Percentiles rank a stretch among this genome's conserved stretches.
These are phyloP conservation scores for Herminia tarsipennalis DNA, from an alignment of 2,888 invertebrate genomes.

Conservation along the genomic window DNA sequence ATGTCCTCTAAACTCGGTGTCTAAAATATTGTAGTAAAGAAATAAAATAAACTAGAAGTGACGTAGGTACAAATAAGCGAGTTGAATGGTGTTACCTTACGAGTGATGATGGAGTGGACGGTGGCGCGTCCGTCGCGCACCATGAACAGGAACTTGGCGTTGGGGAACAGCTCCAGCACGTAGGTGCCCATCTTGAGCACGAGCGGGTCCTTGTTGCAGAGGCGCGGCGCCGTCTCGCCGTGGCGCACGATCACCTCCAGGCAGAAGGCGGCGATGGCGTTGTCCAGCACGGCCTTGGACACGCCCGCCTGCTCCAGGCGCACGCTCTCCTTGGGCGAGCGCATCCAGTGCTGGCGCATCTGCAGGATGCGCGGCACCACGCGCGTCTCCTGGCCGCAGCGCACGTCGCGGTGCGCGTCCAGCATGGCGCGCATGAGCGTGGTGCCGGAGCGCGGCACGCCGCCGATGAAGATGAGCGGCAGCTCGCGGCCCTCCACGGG, in stretches of 20 bases:
- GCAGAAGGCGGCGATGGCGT: slow-evolving; percentile 98
- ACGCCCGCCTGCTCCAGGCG: slow-evolving; percentile 97
- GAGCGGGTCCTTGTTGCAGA: slow-evolving; percentile 99
- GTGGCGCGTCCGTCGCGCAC: slow-evolving; percentile 99
- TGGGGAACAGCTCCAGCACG: slow-evolving; percentile 97
- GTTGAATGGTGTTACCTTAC: slow-evolving; percentile 95
- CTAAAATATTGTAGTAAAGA: too few species aligned
- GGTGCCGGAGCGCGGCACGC: slow-evolving; percentile 98
- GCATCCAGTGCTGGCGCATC: slow-evolving; percentile 97
- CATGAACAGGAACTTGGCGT: slow-evolving; percentile 99
- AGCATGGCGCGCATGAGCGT: slow-evolving; percentile 99
- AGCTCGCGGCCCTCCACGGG: slow-evolving; percentile 91
- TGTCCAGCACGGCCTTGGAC: slow-evolving; percentile 95
- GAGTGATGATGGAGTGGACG: slow-evolving; percentile 98
- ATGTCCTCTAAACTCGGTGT: too few species aligned
- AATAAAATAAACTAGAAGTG: not conserved
- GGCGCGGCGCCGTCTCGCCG: slow-evolving; percentile 96
- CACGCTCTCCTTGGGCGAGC: slow-evolving; percentile 96
- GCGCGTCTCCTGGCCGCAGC: slow-evolving; percentile 98
- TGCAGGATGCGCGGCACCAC: slow-evolving; percentile 98
- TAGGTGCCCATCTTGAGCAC: slow-evolving; percentile 98
- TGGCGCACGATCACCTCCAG: slow-evolving; percentile 98
- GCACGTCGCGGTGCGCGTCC: slow-evolving; percentile 98
- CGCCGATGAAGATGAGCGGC: slow-evolving; percentile 98
- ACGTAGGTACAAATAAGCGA: too few species aligned